Base-by-base conservation (phyloP, 2,797 vertebrate species). In the Acrossocheilus wenchowensis region DNA sequence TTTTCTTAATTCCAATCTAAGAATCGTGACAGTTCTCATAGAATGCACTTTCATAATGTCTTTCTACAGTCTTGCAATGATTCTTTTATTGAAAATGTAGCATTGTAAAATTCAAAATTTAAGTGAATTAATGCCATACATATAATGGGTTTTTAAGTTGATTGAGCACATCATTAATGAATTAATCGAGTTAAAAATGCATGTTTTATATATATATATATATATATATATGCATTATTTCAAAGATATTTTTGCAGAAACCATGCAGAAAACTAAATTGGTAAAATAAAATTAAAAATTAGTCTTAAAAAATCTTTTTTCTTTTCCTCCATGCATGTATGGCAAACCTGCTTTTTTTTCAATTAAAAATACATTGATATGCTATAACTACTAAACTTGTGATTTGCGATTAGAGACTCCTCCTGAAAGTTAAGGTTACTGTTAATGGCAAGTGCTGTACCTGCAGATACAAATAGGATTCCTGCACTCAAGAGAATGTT, bases 381-480 rank as follows among this genome's bases (percentile, higher is more conserved):
- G n/a, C 3, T 74, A 43, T 43, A 23, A 50, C 36, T 77, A 21
- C 48, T 54, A 54, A 77, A 77, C 19, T 14, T 21, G 19, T 21
- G 2, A 52, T 12, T 48, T 77, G 19, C 6, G 5, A 12, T 54
- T 54, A 19, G 30, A 77, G 74, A 77, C 50, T 30, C n/a, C n/a
- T 54, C 19, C 34, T 57, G 19, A 14, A 39, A 39, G 21, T 57
- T 78, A 78, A 57, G 50, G 6, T 17, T 36, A 50, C 48, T 26
- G 30, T 34, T 45, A 26, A 36, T 26, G 36, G 17, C 36, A 52
- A 57, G n/a, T 5, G 19, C 26, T 92, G 34, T 94, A 99, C 98
- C 98, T 95, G 98, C 98, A 57, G 97, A 97, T 90, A 99, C 98
- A 79, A 98, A 99, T 91, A 99, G 96, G 92, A 99, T 99, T 89